phyloP scores from a whole-genome alignment of 2,797 vertebrate genomes.

The Myotis planiceps region DNA sequence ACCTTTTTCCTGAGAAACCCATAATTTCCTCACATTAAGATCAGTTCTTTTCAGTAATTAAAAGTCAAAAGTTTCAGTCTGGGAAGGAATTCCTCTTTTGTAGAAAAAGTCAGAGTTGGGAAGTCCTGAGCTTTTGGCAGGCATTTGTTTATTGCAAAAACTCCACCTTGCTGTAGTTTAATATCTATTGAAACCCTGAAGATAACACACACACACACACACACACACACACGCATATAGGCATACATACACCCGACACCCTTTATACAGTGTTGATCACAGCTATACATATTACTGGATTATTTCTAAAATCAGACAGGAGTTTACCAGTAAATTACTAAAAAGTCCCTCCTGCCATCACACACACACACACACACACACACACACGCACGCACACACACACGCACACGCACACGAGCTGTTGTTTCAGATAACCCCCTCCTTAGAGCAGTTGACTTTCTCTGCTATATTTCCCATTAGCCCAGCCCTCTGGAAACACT shows the following conservation, averaged over 20 bases:
- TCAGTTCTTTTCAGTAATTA: neutral
- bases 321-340: neutral
- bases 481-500: neutral
- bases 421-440: rapidly evolving
- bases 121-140: neutral
- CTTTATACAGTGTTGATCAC: neutral
- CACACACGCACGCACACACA: neutral
- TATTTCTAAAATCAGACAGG: neutral
- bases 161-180: neutral
- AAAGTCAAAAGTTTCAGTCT: neutral
- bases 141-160: neutral
- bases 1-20: neutral
- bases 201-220: neutral
- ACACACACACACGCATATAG: too few relatives aligned
- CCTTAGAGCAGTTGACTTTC: neutral
- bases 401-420: neutral
- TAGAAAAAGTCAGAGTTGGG: neutral
- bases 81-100: neutral
- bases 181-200: neutral
- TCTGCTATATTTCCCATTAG: neutral
- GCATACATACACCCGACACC: neutral
- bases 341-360: neutral
- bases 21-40: neutral
- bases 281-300: neutral
- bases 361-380: too few relatives aligned